Base-by-base conservation (phyloP, 2,888 invertebrate species). In the Lymantria dispar region DNA sequence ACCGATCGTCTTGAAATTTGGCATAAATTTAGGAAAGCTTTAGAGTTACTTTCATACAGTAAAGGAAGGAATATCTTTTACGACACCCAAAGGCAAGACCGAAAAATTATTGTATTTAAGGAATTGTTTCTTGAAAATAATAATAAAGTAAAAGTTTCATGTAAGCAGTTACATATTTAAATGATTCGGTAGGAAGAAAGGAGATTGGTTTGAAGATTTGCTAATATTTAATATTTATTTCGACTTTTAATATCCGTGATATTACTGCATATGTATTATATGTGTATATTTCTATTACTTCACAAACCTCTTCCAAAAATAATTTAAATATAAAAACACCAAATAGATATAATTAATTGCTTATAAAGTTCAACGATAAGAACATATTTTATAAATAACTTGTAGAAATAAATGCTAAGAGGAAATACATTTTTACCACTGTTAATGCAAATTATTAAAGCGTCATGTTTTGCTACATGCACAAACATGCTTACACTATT, bases 331-430 rank as follows among this genome's bases (percentile, higher is more conserved):
- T 33, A 33, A 8, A 8, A 33, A 33, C 1, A 33, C 33, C 3
- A 33, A 22, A 22, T 30, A 10, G 13, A 40, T 40, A 39, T 30
- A 46, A 40, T 22, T 40, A 39, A 45, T 39, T 40, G 30, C 11
- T 13, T 38, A 37, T 45, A 15, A 22, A 38, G 30, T 11, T 10
- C 22, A 22, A 5, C 22, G 5, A 1, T 0, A 12, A 44, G 13
- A 43, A 44, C n/a, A 37, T 11, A 37, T 45, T 30, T 40, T 31
- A 46, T 31, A 46, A 39, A 38, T 31, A 11, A 30, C 11, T 36
- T 46, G 22, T 11, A 30, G 45, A 46, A 0, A 14, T 36, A 47
- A 33, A 47, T 47, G 47, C 33, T 47, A 47, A 41, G 22, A 13
- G 22, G n/a, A 10, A n/a, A 41, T 36, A 3, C 33, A 41, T 22